These are phyloP conservation scores for Cloeon dipterum DNA, from an alignment of 2,888 invertebrate species.

Conservation along the genomic window DNA sequence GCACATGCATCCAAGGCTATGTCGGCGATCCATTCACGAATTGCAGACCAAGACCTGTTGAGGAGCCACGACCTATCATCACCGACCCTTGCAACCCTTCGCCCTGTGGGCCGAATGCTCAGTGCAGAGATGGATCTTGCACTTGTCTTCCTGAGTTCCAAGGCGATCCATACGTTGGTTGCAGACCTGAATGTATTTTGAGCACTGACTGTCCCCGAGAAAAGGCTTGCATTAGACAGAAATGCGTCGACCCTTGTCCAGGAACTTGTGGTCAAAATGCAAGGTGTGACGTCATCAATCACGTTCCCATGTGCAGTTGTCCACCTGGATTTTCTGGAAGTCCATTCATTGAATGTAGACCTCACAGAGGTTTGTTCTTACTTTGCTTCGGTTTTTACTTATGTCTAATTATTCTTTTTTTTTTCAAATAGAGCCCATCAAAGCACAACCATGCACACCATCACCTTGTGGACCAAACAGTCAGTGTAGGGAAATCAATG, in stretches of 20 bases:
- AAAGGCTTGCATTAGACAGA: constrained; percentile 17
- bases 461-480: constrained; percentile 27
- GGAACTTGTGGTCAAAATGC: constrained; percentile 19
- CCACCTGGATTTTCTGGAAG: constrained; percentile 18
- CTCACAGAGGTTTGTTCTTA: constrained; percentile 1
- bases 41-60: constrained; percentile 10
- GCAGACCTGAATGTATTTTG: constrained; percentile 13
- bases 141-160: constrained; percentile 14
- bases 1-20: constrained; percentile 17
- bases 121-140: constrained; percentile 24
- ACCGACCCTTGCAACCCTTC: constrained; percentile 48
- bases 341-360: constrained; percentile 12
- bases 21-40: constrained; percentile 17
- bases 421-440: constrained; percentile 9
- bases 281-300: constrained; percentile 23
- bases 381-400: no score
- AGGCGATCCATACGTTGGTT: constrained; percentile 14
- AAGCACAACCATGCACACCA: constrained; percentile 18
- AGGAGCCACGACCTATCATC: constrained; percentile 16
- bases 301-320: constrained; percentile 29
- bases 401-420: not conserved
- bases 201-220: constrained; percentile 14
- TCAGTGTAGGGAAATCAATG: constrained; percentile 20
- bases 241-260: constrained; percentile 33
- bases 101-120: constrained; percentile 39